Evolutionary conservation across 2,113 vertebrate species (phyloP).

Genomic region (Pachyramphus minor): DNA sequence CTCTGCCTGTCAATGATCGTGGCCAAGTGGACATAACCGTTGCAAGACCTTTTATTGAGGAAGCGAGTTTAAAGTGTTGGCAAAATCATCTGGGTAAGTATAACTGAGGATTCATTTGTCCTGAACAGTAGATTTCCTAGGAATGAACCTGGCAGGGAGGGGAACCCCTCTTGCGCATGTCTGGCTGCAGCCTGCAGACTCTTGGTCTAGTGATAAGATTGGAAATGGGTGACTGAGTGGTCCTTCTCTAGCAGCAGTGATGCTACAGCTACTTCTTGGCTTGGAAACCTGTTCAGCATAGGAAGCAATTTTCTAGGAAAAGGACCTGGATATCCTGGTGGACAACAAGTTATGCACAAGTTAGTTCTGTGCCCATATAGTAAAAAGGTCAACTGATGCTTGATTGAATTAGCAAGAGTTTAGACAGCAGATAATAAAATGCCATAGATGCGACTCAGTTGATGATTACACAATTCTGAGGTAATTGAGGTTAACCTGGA

Average conservation of each 20-base stretch:
- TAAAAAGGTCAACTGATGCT: background rate
- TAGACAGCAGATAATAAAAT: background rate
- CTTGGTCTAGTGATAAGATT: background rate
- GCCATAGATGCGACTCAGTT: background rate
- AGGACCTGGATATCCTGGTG: background rate
- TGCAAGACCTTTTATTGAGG: constrained; percentile 88
- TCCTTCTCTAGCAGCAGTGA: background rate
- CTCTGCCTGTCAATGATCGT: constrained; percentile 90
- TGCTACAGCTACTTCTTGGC: background rate
- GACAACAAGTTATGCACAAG: background rate
- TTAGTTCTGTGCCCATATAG: background rate
- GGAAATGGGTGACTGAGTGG: background rate
- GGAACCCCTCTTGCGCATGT: background rate
- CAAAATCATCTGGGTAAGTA: constrained; percentile 92
- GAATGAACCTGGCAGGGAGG: background rate
- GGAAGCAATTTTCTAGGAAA: background rate
- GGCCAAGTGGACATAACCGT: constrained; percentile 91
- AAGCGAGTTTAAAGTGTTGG: constrained; percentile 93
- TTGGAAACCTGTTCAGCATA: background rate
- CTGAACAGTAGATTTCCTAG: background rate
- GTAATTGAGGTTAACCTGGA: background rate
- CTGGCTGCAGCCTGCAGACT: background rate
- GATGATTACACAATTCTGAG: background rate
- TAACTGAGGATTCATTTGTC: background rate
- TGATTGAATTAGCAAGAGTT: background rate